Evolutionary conservation across 2,797 vertebrate genomes (phyloP).

Genomic region (Rhincodon typus): DNA sequence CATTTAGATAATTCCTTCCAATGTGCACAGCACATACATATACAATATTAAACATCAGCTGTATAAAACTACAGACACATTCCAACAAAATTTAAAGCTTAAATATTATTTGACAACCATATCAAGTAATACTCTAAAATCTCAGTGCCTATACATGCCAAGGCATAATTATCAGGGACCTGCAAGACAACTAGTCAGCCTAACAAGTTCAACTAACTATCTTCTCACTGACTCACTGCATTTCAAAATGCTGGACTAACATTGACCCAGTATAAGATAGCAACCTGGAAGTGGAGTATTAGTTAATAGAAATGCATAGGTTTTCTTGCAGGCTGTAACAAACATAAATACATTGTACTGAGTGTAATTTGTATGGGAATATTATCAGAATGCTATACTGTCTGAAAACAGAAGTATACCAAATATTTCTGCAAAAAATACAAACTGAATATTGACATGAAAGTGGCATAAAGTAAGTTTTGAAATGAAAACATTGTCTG

Average conservation of each 20-base stretch:
- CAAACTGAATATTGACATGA: background rate
- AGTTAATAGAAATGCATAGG: background rate
- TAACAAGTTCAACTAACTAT: background rate
- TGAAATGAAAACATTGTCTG: background rate
- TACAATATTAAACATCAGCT: slow-evolving; percentile 63
- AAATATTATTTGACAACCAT: slow-evolving; percentile 53
- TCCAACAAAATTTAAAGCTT: slow-evolving; percentile 51
- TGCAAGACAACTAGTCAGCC: background rate
- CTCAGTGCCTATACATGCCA: slow-evolving; percentile 12
- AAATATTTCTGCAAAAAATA: background rate
- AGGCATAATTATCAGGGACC: slow-evolving; percentile 18
- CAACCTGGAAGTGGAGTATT: background rate
- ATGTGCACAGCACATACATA: slow-evolving; percentile 91
- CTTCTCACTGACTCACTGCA: background rate
- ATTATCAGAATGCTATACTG: background rate
- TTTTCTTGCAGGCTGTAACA: background rate
- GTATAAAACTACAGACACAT: slow-evolving; percentile 89
- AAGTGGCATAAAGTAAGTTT: background rate
- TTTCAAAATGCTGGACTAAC: slow-evolving; percentile 8
- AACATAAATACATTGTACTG: background rate
- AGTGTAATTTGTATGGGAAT: background rate
- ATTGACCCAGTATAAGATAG: slow-evolving; percentile 17
- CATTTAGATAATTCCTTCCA: slow-evolving; percentile 43
- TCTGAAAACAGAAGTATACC: background rate
- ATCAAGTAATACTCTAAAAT: slow-evolving; percentile 45